These are phyloP conservation scores for Stylophora pistillata DNA, from an alignment of 64 coral and sea anemone genomes.

Conservation along the genomic window DNA sequence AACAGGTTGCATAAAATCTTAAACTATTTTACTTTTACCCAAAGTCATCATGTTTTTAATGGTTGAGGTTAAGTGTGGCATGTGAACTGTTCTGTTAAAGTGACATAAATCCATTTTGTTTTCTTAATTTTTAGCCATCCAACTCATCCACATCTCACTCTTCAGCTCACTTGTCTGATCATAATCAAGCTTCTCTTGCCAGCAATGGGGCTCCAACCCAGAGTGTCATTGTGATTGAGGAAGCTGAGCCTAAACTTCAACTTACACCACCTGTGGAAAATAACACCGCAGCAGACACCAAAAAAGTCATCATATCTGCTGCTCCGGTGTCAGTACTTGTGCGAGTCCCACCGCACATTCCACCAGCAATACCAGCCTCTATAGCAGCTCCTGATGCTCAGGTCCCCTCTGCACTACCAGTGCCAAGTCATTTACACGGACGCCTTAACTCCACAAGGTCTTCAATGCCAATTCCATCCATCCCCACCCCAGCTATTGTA, in stretches of 20 bases:
- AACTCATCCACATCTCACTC: constrained; percentile 14
- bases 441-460: constrained; percentile 29
- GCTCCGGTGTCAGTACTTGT: constrained; percentile 92
- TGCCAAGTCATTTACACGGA: constrained; percentile 73
- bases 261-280: constrained; percentile 6
- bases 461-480: constrained; percentile 88
- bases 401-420: constrained; percentile 88
- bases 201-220: constrained; percentile 21
- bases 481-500: constrained; percentile 95
- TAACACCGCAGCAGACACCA: constrained; percentile 40
- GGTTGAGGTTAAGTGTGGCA: no score
- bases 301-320: constrained; percentile 41
- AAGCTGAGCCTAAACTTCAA: constrained; percentile 1
- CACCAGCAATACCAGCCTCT: constrained; percentile 80
- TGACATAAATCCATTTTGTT: background rate
- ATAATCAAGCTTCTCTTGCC: constrained; percentile 29
- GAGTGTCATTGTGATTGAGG: constrained; percentile 33
- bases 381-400: constrained; percentile 87
- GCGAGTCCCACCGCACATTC: constrained; percentile 61
- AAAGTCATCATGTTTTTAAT: no score
- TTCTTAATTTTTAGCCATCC: background rate
- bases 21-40: no score
- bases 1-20: no score
- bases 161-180: constrained; percentile 1
- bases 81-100: no score